Percentiles rank a stretch among this genome's conserved stretches.
Conservation (phyloP, 2,888 invertebrate genomes). For the Hybos culiciformis region DNA sequence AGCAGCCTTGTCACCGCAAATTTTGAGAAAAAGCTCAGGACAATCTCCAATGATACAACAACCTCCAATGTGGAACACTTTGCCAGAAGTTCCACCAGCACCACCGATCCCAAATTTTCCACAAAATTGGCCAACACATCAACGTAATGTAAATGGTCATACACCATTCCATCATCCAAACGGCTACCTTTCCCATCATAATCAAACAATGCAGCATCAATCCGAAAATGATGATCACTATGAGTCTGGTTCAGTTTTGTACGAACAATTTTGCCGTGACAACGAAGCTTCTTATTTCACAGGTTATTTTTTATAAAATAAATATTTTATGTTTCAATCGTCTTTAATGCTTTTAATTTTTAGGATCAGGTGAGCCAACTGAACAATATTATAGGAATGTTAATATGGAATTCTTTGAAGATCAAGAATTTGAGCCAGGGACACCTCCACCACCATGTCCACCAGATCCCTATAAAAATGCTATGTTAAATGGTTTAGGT, state of each 20-base stretch:
- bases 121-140: slow-evolving; percentile 19
- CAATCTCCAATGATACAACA: slow-evolving; percentile 12
- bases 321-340: too few species aligned
- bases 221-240: slow-evolving; percentile 23
- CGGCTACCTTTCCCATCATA: slow-evolving; percentile 7
- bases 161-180: slow-evolving; percentile 6
- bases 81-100: slow-evolving; percentile 15
- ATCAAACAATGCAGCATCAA: slow-evolving; percentile 11
- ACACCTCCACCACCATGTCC: slow-evolving; percentile 21
- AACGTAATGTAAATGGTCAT: slow-evolving; percentile 7
- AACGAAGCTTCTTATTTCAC: slow-evolving; percentile 21
- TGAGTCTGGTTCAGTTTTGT: slow-evolving; percentile 21
- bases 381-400: slow-evolving; percentile 24
- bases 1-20: slow-evolving; percentile 21
- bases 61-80: slow-evolving; percentile 19
- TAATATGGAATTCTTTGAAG: slow-evolving; percentile 22
- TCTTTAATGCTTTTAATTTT: too few species aligned
- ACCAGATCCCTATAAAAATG: slow-evolving; percentile 16
- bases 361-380: slow-evolving; percentile 23
- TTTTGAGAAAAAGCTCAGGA: slow-evolving; percentile 15
- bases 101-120: slow-evolving; percentile 23
- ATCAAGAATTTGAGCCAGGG: slow-evolving; percentile 21
- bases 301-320: too few species aligned
- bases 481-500: slow-evolving; percentile 6
- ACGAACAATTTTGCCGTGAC: slow-evolving; percentile 21